Conservation (phyloP, 2,113 vertebrate genomes). For the Tetraodon nigroviridis region DNA sequence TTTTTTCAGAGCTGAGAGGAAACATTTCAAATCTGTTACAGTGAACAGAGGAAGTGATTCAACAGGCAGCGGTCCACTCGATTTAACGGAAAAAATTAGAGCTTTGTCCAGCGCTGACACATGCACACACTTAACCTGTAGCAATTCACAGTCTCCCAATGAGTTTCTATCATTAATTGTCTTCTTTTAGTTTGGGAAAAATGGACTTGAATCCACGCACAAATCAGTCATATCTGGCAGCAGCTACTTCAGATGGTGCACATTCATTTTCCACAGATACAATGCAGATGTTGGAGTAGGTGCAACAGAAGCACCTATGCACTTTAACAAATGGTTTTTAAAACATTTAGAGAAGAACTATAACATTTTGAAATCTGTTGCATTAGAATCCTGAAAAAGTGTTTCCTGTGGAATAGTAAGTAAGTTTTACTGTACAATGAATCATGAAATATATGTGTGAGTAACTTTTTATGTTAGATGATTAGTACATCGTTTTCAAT, state of each 20-base stretch:
- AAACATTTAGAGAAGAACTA: no score
- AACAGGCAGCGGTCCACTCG: constrained; percentile 27
- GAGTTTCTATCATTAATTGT: no score
- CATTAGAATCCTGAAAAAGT: no score
- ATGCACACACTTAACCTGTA: constrained; percentile 17
- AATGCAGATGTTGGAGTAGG: constrained; percentile 41
- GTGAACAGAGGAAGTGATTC: constrained; percentile 53
- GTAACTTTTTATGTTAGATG: no score
- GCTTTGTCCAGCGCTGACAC: constrained; percentile 33
- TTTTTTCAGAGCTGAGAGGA: constrained; percentile 36
- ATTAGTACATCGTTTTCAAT: no score
- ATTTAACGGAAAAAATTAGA: constrained; percentile 29
- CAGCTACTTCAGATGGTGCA: constrained; percentile 1
- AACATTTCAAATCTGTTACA: constrained; percentile 39
- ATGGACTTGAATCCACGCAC: constrained; percentile 6
- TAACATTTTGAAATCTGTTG: no score
- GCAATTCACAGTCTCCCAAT: constrained; percentile 7
- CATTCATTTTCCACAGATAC: constrained; percentile 32
- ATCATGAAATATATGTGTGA: no score
- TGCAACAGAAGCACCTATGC: constrained; percentile 38
- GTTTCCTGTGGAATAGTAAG: no score
- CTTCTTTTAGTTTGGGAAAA: neutral
- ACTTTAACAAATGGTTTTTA: neutral
- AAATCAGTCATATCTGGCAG: constrained; percentile 28
- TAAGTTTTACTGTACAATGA: no score